Conservation (phyloP, 2,797 vertebrate genomes). For the Salmo trutta region DNA sequence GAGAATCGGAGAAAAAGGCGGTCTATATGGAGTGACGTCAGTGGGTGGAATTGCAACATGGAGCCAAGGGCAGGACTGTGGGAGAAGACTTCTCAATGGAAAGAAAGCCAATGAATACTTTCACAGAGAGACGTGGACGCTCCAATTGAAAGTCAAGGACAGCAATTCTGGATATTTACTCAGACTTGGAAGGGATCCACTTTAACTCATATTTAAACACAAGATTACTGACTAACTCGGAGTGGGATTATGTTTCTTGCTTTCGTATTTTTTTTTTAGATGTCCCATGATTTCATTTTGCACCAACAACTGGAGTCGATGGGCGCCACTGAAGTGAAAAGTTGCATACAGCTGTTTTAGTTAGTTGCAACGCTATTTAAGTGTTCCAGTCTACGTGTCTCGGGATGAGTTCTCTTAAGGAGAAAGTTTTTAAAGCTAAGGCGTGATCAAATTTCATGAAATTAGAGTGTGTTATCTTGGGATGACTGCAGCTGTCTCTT, state of each 20-base stretch:
- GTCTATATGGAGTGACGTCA: conserved; percentile 33
- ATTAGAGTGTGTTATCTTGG: conserved; percentile 45
- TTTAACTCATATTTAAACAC: background rate
- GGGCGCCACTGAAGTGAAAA: background rate
- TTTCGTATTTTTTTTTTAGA: background rate
- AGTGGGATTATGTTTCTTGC: background rate
- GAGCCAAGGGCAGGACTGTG: conserved; percentile 52
- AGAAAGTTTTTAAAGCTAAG: conserved; percentile 23
- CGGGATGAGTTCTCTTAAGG: background rate
- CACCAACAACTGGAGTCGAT: background rate
- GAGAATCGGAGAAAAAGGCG: background rate
- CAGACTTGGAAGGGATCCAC: too few relatives aligned
- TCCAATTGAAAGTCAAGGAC: too few relatives aligned
- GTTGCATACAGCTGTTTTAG: background rate
- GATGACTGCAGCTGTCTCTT: conserved; percentile 57
- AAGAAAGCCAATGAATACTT: conserved; percentile 42
- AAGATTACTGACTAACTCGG: background rate
- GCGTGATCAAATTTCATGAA: conserved; percentile 44
- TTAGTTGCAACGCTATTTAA: background rate
- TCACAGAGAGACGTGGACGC: background rate
- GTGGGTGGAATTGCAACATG: conserved; percentile 54
- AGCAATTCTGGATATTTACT: background rate
- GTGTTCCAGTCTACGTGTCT: background rate
- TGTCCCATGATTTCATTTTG: conserved; percentile 2
- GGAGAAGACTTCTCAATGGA: conserved; percentile 52